Conservation (phyloP, 2,113 vertebrate genomes). For the Apteryx mantelli region DNA sequence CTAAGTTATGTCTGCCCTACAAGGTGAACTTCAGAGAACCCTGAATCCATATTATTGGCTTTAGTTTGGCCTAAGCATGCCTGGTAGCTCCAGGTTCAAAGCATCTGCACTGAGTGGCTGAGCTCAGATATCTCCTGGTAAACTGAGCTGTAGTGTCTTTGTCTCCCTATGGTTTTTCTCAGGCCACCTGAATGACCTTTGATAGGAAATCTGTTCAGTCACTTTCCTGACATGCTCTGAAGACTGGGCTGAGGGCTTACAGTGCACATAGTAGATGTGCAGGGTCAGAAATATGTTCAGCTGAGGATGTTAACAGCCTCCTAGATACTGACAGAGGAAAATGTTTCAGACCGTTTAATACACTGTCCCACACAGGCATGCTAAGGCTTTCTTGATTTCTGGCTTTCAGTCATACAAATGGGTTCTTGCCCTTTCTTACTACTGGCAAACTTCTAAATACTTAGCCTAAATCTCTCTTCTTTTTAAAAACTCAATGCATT, state of each 20-base stretch:
- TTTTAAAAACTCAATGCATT: constrained; percentile 19
- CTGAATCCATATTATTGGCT: not conserved
- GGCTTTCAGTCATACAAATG: not conserved
- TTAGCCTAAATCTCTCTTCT: not conserved
- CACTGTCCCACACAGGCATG: not conserved
- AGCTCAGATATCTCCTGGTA: not conserved
- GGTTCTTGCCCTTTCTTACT: constrained; percentile 21
- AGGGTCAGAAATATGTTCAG: not conserved
- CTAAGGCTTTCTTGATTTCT: not conserved
- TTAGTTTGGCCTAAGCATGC: not conserved
- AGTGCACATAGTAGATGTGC: not conserved
- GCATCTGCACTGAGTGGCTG: not conserved
- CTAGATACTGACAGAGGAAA: not conserved
- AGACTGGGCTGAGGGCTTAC: not conserved
- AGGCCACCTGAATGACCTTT: not conserved
- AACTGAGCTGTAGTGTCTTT: not conserved
- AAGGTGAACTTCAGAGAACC: not conserved
- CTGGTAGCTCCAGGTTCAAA: not conserved
- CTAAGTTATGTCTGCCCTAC: not conserved
- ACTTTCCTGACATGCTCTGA: not conserved
- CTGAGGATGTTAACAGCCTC: not conserved
- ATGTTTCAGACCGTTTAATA: not conserved
- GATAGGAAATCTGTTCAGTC: not conserved
- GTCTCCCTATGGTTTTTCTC: not conserved
- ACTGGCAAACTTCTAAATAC: not conserved